These are phyloP conservation scores for Alligator mississippiensis DNA, from an alignment of 2,113 vertebrate genomes.

Conservation along the genomic window DNA sequence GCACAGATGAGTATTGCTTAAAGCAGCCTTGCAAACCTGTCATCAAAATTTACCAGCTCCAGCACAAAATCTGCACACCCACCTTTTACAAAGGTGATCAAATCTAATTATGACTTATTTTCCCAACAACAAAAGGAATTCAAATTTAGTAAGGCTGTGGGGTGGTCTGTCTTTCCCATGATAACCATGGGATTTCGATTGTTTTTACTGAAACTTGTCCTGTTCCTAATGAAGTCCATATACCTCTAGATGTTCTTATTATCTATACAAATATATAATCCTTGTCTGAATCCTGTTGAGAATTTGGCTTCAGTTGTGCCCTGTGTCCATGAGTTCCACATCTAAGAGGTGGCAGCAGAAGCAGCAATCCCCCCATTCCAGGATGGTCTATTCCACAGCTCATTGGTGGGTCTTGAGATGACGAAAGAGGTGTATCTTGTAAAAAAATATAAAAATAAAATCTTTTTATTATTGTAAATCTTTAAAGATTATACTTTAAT, in stretches of 20 bases:
- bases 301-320: not conserved
- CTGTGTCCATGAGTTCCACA: not conserved
- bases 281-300: not conserved
- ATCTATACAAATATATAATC: not conserved
- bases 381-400: too few species aligned
- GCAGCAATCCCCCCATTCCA: too few species aligned
- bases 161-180: not conserved
- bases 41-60: slow-evolving; percentile 28
- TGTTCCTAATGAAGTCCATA: not conserved
- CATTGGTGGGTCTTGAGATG: too few species aligned
- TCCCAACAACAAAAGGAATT: not conserved
- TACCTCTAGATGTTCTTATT: not conserved
- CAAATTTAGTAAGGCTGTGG: slow-evolving; percentile 24
- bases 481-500: not conserved
- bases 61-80: slow-evolving; percentile 21
- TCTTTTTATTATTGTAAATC: not conserved
- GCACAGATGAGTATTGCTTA: slow-evolving; percentile 71
- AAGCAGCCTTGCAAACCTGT: slow-evolving; percentile 34
- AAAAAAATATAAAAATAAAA: not conserved
- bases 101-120: slow-evolving; percentile 27
- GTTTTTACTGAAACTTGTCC: not conserved
- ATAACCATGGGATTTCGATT: not conserved
- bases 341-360: not conserved
- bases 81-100: slow-evolving; percentile 9
- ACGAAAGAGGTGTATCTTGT: not conserved